These are phyloP conservation scores for Buceros bicornis DNA, from an alignment of 2,797 vertebrate species.

Conservation along the genomic window DNA sequence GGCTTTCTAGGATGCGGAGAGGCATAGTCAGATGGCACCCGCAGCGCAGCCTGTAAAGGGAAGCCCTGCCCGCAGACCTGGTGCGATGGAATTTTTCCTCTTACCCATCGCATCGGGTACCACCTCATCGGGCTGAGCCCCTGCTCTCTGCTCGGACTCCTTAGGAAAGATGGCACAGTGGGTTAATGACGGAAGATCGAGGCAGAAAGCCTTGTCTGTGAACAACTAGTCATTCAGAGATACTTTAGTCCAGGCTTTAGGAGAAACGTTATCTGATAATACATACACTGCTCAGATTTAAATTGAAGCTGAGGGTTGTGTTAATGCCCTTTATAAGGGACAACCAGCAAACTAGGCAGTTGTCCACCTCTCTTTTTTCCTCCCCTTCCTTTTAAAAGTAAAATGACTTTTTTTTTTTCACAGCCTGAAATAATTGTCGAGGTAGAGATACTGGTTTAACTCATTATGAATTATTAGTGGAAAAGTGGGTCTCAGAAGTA, in stretches of 20 bases:
- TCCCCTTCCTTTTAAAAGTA: conserved; percentile 46
- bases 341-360: conserved; percentile 59
- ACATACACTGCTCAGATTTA: not conserved
- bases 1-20: not conserved
- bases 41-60: not conserved
- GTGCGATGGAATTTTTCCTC: not conserved
- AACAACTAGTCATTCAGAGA: not conserved
- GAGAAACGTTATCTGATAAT: not conserved
- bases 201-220: conserved; percentile 7
- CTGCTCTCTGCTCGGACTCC: rapidly evolving
- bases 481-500: conserved; percentile 90
- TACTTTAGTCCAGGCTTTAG: not conserved
- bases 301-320: conserved; percentile 11
- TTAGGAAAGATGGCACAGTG: not conserved
- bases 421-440: conserved; percentile 90
- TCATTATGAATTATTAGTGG: conserved; percentile 88
- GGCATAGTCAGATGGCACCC: not conserved
- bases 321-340: conserved; percentile 37
- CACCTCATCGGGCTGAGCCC: not conserved
- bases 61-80: not conserved
- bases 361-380: not conserved
- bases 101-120: rapidly evolving
- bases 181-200: not conserved
- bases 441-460: conserved; percentile 83
- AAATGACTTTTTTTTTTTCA: conserved; percentile 75